These are phyloP conservation scores for Drosophila mercatorum DNA, from an alignment of 2,888 invertebrate species.

Conservation along the genomic window DNA sequence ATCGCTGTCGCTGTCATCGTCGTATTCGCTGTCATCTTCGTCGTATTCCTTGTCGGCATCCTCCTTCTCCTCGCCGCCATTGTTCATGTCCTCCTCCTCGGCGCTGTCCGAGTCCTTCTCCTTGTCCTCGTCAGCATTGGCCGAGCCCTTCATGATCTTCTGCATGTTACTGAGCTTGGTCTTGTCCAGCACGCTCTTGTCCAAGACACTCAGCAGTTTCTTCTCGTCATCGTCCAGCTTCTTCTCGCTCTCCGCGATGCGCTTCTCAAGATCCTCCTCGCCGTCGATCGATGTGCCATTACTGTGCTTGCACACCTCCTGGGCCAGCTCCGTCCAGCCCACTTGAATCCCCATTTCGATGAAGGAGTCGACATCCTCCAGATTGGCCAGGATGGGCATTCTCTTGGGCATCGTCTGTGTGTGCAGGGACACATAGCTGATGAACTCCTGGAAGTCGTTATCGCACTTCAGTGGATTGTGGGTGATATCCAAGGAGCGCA, in stretches of 20 bases:
- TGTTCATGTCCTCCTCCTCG: conserved; percentile 76
- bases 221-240: conserved; percentile 76
- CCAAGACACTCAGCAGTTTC: conserved; percentile 74
- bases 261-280: conserved; percentile 70
- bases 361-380: conserved; percentile 67
- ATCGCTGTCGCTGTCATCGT: conserved; percentile 67
- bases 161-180: conserved; percentile 68
- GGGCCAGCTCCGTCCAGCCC: conserved; percentile 82
- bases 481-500: conserved; percentile 86
- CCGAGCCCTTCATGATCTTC: conserved; percentile 75
- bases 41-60: conserved; percentile 58
- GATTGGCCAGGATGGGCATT: conserved; percentile 68
- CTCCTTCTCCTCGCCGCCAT: conserved; percentile 80
- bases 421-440: conserved; percentile 84
- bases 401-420: conserved; percentile 74
- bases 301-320: conserved; percentile 82
- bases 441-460: conserved; percentile 88
- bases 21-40: conserved; percentile 58
- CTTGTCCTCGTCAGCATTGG: conserved; percentile 41
- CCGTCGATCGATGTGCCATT: conserved; percentile 29
- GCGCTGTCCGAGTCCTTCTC: conserved; percentile 48
- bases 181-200: conserved; percentile 74
- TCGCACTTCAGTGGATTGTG: conserved; percentile 89
- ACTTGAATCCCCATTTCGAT: conserved; percentile 64
- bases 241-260: conserved; percentile 69